A percentile compares a stretch with the other conserved stretches of the same genome.
phyloP scores from a whole-genome alignment of 2,888 invertebrate species.

The Eurois occulta region DNA sequence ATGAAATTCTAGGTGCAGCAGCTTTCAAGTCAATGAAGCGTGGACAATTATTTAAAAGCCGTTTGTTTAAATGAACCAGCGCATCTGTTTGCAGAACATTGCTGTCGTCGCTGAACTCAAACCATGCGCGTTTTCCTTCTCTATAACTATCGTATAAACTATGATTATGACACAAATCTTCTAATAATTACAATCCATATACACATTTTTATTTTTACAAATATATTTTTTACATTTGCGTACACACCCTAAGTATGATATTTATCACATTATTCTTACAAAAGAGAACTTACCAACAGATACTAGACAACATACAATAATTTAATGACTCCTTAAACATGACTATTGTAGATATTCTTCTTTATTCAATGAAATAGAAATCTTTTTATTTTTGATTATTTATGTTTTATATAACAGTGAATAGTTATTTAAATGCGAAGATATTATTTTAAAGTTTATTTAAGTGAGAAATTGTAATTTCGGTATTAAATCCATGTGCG shows the following conservation, averaged over 20 bases:
- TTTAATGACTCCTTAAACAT: conserved; percentile 85
- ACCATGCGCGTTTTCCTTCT: conserved; percentile 50
- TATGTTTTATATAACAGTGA: conserved; percentile 63
- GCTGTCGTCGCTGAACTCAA: conserved; percentile 38
- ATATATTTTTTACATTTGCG: conserved; percentile 75
- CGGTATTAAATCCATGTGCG: neutral
- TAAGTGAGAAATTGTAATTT: conserved; percentile 18
- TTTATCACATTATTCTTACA: conserved; percentile 85
- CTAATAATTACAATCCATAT: conserved; percentile 81
- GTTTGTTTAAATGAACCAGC: neutral
- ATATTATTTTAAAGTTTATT: conserved; percentile 18
- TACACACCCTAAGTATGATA: conserved; percentile 79
- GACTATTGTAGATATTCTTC: conserved; percentile 74
- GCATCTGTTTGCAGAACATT: neutral
- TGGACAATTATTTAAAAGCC: neutral
- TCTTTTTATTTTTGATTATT: conserved; percentile 56
- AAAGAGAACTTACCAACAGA: conserved; percentile 76
- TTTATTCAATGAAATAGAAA: conserved; percentile 60
- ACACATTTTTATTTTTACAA: conserved; percentile 74
- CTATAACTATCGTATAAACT: conserved; percentile 66
- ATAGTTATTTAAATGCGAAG: conserved; percentile 41
- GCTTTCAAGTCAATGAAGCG: neutral
- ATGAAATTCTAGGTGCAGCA: neutral
- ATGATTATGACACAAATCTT: conserved; percentile 79
- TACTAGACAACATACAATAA: conserved; percentile 84